phyloP scores from a whole-genome alignment of 35 echinoderm and acorn worm species.

The Apostichopus parvimensis region DNA sequence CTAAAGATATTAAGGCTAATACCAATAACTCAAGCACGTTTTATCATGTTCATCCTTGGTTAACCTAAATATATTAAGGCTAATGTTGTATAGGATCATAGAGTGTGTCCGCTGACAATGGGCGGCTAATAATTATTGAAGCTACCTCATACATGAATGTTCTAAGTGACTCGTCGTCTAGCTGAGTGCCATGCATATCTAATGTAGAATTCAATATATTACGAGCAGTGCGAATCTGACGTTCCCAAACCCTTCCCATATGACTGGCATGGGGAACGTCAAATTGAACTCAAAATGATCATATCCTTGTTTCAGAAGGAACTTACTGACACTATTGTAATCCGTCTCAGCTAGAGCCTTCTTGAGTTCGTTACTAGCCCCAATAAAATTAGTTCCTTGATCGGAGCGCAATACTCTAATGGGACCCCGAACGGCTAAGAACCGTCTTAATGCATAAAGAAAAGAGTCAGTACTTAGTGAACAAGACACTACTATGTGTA shows the following conservation, averaged over 20 bases:
- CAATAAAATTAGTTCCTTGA: too few species aligned
- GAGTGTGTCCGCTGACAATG: background rate
- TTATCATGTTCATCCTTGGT: too few species aligned
- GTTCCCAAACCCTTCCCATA: slow-evolving; percentile 73
- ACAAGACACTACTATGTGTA: too few species aligned
- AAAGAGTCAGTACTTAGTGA: too few species aligned
- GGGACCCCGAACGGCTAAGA: background rate
- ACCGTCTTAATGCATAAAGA: background rate
- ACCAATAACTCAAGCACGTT: too few species aligned
- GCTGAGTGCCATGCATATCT: slow-evolving; percentile 40
- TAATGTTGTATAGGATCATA: slow-evolving; percentile 64
- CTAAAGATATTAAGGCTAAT: too few species aligned
- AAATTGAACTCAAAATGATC: slow-evolving; percentile 21
- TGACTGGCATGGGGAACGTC: slow-evolving; percentile 72
- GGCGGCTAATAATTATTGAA: background rate
- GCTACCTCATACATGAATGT: slow-evolving; percentile 74
- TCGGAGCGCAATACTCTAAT: too few species aligned
- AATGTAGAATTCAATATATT: slow-evolving; percentile 63
- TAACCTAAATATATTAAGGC: too few species aligned
- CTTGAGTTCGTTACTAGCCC: too few species aligned
- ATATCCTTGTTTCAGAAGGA: too few species aligned
- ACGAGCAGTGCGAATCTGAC: slow-evolving; percentile 63
- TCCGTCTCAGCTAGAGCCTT: background rate
- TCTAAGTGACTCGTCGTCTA: slow-evolving; percentile 78
- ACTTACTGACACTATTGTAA: too few species aligned